Base-by-base conservation (phyloP, 2,888 invertebrate genomes). In the Ichneumoninae sp. region DNA sequence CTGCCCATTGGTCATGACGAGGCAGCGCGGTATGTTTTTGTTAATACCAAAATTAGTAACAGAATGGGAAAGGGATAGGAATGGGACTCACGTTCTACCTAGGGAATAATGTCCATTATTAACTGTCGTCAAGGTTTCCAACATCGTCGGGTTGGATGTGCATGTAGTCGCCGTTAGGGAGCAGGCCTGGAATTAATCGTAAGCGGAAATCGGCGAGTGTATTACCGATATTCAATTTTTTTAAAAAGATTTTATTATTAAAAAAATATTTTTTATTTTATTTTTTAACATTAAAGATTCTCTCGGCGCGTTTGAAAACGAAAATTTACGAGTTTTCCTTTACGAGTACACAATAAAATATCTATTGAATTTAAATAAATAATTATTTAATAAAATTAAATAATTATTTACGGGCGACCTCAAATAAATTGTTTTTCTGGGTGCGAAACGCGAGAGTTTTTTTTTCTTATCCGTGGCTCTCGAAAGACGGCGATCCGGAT, bases 91-190 rank as follows among this genome's bases (percentile, higher is more conserved):
- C 80, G 71, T 80, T 78, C 13, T 75, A n/a, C 40, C 69, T 80
- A 72, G 72, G 70, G 44, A 79, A 77, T 30, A 76, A 80, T 30
- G 75, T 70, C 69, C 76, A 40, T 82, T 70, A 81, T 80, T 83
- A 83, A 71, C 75, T 86, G 80, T 86, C 83, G 80, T 86, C 80
- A 83, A 75, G 75, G 80, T 79, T 85, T 82, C 88, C 88, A 77
- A 76, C 82, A 76, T 89, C 87, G 75, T 88, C 88, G 50, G 88
- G 86, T 72, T 84, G 89, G 57, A 91, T 80, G 80, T 89, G 86
- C 92, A 93, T 92, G 88, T 90, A 91, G 84, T 93, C 92, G 84
- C 92, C 92, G 82, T 86, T 91, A 68, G 92, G 91, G 72, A 92
- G 88, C 82, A 93, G 86, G 83, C 93, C 92, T 92, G 90, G 81